phyloP scores from a whole-genome alignment of 1,140 invertebrate genomes.

The Drosophila ironensis region DNA sequence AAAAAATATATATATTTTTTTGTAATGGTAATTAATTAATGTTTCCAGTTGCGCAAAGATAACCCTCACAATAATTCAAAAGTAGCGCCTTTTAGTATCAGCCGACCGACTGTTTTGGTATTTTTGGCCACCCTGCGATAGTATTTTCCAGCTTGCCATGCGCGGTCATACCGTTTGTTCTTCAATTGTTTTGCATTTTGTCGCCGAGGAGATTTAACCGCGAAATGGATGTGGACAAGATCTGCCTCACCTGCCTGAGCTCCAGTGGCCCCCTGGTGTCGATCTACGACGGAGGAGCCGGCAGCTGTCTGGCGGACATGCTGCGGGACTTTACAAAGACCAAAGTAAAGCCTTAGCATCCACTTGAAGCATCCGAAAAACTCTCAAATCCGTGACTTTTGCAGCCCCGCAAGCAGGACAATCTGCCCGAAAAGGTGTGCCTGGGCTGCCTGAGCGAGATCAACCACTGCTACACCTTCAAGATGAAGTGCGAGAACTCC shows the following conservation, averaged over 20 bases:
- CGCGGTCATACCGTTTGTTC: constrained; percentile 4
- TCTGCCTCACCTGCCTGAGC: constrained; percentile 71
- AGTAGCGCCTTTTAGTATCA: too few relatives aligned
- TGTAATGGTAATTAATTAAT: too few relatives aligned
- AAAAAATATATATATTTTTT: too few relatives aligned
- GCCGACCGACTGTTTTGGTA: too few relatives aligned
- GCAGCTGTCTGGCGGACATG: constrained; percentile 71
- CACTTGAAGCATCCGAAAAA: not conserved
- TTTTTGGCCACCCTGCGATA: too few relatives aligned
- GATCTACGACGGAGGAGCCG: constrained; percentile 62
- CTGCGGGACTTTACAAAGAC: constrained; percentile 62
- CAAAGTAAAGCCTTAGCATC: constrained; percentile 27
- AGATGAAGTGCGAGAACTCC: constrained; percentile 76
- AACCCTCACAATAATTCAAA: too few relatives aligned
- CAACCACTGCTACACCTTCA: constrained; percentile 73
- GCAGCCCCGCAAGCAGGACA: constrained; percentile 59
- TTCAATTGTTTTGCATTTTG: constrained; percentile 24
- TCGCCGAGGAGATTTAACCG: constrained; percentile 2
- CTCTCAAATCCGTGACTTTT: not conserved
- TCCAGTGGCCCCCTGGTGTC: constrained; percentile 62
- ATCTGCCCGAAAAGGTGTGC: constrained; percentile 69
- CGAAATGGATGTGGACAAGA: constrained; percentile 75
- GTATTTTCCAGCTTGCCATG: not conserved
- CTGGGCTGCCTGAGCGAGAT: constrained; percentile 74
- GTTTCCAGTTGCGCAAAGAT: too few relatives aligned